Evolutionary conservation across 2,888 invertebrate species (phyloP).

Genomic region (Miltochrista miniata): DNA sequence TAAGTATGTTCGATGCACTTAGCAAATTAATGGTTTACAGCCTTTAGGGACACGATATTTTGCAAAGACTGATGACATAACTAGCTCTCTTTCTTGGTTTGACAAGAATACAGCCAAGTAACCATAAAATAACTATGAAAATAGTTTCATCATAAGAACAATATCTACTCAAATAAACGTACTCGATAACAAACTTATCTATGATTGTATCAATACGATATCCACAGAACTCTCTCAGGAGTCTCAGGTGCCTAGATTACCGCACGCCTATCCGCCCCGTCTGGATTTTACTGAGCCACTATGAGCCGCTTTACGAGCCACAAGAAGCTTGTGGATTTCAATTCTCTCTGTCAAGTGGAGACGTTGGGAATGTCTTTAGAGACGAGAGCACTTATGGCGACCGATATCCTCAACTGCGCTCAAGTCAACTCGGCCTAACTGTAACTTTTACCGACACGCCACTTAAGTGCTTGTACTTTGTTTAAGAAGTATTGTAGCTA

Average conservation of each 20-base stretch:
- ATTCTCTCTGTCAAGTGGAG: slow-evolving; percentile 64
- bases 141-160: neutral
- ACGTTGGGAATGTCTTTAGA: slow-evolving; percentile 59
- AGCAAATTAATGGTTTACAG: no score
- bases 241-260: slow-evolving; percentile 1
- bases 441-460: slow-evolving; percentile 25
- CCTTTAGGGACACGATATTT: no score
- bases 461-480: slow-evolving; percentile 24
- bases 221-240: no score
- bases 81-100: no score
- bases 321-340: slow-evolving; percentile 65
- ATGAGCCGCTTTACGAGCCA: slow-evolving; percentile 52
- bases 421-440: slow-evolving; percentile 38
- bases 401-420: slow-evolving; percentile 54
- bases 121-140: neutral
- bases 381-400: slow-evolving; percentile 55
- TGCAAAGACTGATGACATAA: no score
- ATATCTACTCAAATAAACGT: neutral
- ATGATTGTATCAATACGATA: no score
- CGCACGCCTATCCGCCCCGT: slow-evolving; percentile 18
- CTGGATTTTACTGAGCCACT: slow-evolving; percentile 53
- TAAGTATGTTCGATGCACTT: no score
- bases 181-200: neutral
- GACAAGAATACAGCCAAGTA: no score
- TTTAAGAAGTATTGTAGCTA: slow-evolving; percentile 17